These are phyloP conservation scores for Bryconaethiops microstoma DNA, from an alignment of 2,797 vertebrate species.

Conservation along the genomic window DNA sequence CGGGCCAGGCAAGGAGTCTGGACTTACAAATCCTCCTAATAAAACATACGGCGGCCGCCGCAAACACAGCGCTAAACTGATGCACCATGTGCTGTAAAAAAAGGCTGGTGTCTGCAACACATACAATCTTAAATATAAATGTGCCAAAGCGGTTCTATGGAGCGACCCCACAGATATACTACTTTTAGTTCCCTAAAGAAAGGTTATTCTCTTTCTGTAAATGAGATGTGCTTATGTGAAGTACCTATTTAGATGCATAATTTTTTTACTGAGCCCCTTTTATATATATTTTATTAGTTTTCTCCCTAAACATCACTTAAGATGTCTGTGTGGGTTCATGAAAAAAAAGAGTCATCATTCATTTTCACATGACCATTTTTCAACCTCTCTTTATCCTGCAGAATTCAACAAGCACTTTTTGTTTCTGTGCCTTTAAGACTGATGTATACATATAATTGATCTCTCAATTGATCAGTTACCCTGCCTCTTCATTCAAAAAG, in stretches of 20 bases:
- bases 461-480: not conserved
- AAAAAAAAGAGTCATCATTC: not conserved
- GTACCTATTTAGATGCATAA: not conserved
- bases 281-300: too few species aligned
- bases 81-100: not conserved
- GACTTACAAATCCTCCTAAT: not conserved
- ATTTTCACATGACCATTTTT: not conserved
- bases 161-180: not conserved
- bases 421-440: not conserved
- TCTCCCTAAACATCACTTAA: too few species aligned
- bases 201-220: not conserved
- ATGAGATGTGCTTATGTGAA: not conserved
- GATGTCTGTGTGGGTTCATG: too few species aligned
- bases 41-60: not conserved
- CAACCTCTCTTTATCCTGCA: not conserved
- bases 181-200: not conserved
- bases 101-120: not conserved
- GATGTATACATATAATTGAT: not conserved
- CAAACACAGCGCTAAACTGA: not conserved
- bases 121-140: not conserved
- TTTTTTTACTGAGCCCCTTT: too few species aligned
- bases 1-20: not conserved
- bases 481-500: not conserved
- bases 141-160: not conserved
- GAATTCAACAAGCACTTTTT: not conserved